Conservation (phyloP, 2,797 vertebrate species). For the Sphenodon punctatus region DNA sequence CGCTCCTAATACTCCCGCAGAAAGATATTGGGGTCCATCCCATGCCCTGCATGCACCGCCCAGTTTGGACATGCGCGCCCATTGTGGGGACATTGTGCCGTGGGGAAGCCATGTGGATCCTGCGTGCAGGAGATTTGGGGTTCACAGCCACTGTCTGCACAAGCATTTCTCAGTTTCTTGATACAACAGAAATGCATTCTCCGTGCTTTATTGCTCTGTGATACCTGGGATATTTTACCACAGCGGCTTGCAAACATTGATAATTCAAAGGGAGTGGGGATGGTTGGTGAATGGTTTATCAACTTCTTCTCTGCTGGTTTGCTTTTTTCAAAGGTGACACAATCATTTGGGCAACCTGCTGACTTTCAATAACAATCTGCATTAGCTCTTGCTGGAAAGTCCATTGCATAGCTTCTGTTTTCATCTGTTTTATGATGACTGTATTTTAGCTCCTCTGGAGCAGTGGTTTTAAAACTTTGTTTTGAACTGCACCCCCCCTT, state of each 20-base stretch:
- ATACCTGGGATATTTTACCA: background rate
- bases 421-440: too few relatives aligned
- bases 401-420: too few relatives aligned
- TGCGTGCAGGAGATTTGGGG: too few relatives aligned
- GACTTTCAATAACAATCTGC: background rate
- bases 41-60: too few relatives aligned
- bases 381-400: constrained; percentile 24
- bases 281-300: background rate
- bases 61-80: too few relatives aligned
- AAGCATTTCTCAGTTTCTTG: background rate
- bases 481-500: too few relatives aligned
- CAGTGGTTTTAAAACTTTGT: too few relatives aligned
- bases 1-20: background rate
- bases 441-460: too few relatives aligned
- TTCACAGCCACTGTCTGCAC: background rate
- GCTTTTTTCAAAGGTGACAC: background rate
- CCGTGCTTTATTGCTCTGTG: background rate
- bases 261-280: background rate
- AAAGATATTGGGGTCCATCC: too few relatives aligned
- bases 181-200: background rate
- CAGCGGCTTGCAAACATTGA: constrained; percentile 25
- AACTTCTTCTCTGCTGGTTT: constrained; percentile 7
- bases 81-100: too few relatives aligned
- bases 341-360: constrained; percentile 1
- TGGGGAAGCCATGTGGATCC: too few relatives aligned